A percentile compares a stretch with the other conserved stretches of the same genome.
Evolutionary conservation across 2,113 vertebrate species (phyloP).

Genomic region (Nibea albiflora): DNA sequence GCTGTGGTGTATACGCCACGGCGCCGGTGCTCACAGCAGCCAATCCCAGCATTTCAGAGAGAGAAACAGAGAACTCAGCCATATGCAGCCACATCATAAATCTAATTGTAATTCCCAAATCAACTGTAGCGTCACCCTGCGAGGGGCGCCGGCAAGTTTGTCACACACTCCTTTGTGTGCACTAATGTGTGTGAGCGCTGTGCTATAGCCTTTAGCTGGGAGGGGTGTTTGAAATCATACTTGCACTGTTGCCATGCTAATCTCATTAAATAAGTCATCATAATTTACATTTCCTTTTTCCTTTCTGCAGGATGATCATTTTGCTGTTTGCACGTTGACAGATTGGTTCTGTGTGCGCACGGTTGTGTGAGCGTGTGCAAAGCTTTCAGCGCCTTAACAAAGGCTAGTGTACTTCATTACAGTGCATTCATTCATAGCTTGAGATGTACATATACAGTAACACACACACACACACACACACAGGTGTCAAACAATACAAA

Average conservation of each 20-base stretch:
- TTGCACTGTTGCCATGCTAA: conserved; percentile 82
- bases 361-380: conserved; percentile 1
- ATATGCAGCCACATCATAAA: conserved; percentile 86
- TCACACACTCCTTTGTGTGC: conserved; percentile 75
- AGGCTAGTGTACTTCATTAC: conserved; percentile 21
- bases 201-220: conserved; percentile 41
- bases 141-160: conserved; percentile 72
- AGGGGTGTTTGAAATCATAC: conserved; percentile 72
- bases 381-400: conserved; percentile 35
- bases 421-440: not conserved
- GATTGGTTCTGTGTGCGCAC: conserved; percentile 15
- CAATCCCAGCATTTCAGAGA: conserved; percentile 65
- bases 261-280: conserved; percentile 75
- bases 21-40: conserved; percentile 73
- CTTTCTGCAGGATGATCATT: conserved; percentile 84
- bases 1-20: conserved; percentile 68
- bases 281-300: conserved; percentile 87
- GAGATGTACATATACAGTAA: not conserved
- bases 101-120: conserved; percentile 88
- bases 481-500: conserved; percentile 4
- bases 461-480: not conserved
- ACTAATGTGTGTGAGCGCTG: not conserved
- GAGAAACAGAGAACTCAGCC: conserved; percentile 86
- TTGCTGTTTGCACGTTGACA: conserved; percentile 66
- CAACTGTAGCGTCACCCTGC: conserved; percentile 79